These are phyloP conservation scores for Pristionchus fissidentatus DNA, from an alignment of 2,888 invertebrate genomes.

Conservation along the genomic window DNA sequence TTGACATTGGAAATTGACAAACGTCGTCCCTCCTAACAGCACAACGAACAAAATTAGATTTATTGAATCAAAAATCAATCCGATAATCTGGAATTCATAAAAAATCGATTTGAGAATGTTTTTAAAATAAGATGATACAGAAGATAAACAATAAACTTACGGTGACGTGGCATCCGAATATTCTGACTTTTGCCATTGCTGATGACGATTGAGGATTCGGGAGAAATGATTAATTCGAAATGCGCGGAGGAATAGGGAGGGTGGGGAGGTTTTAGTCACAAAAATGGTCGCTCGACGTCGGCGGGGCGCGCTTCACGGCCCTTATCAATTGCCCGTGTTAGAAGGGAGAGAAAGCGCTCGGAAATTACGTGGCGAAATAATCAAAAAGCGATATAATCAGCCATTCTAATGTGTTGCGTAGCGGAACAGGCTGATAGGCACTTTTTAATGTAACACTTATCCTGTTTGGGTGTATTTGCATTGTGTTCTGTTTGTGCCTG, in stretches of 20 bases:
- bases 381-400: too few relatives aligned
- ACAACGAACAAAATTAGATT: neutral
- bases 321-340: neutral
- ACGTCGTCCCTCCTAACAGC: too few relatives aligned
- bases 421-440: too few relatives aligned
- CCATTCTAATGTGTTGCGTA: too few relatives aligned
- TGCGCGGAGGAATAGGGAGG: neutral
- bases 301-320: neutral
- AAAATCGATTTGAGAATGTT: neutral
- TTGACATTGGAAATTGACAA: too few relatives aligned
- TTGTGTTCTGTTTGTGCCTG: too few relatives aligned
- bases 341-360: too few relatives aligned
- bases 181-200: neutral
- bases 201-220: neutral
- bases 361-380: too few relatives aligned
- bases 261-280: neutral
- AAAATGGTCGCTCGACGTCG: constrained; percentile 19
- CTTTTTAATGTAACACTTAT: too few relatives aligned
- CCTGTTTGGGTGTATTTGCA: too few relatives aligned
- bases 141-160: neutral
- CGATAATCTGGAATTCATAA: neutral
- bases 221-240: constrained; percentile 20
- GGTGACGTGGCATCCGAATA: neutral
- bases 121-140: too few relatives aligned
- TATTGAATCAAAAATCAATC: neutral